Evolutionary conservation across 1,140 invertebrate species (phyloP).

Genomic region (Conus ventricosus): DNA sequence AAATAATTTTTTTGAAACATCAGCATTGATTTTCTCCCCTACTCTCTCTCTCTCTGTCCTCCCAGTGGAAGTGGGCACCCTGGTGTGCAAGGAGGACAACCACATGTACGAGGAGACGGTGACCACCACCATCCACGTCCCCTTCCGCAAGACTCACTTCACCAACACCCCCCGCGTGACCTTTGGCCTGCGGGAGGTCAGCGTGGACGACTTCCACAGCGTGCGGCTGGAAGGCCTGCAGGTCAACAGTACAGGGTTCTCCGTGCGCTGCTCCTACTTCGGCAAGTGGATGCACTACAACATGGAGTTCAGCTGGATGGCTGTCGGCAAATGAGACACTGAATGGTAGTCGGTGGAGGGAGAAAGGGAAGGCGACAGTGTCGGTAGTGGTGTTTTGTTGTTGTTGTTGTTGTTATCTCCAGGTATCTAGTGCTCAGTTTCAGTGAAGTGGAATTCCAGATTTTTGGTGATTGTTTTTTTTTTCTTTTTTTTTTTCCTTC

Average conservation of each 20-base stretch:
- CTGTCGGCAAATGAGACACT: not conserved
- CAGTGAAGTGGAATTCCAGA: not conserved
- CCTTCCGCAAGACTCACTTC: constrained; percentile 19
- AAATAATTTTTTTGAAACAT: too few species aligned
- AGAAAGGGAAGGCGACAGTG: not conserved
- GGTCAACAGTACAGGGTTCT: constrained; percentile 2
- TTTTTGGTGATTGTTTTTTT: not conserved
- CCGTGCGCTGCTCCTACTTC: constrained; percentile 5
- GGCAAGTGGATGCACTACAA: constrained; percentile 21
- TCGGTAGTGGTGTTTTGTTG: not conserved
- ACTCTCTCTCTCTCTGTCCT: not conserved
- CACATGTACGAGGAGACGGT: not conserved
- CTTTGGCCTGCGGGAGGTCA: not conserved
- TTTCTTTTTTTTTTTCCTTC: too few species aligned
- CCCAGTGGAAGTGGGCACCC: constrained; percentile 8
- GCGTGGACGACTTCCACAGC: constrained; percentile 14
- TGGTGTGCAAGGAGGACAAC: constrained; percentile 3
- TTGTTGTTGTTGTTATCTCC: not conserved
- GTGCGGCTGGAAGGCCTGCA: not conserved
- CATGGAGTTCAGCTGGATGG: constrained; percentile 23
- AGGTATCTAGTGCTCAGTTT: not conserved
- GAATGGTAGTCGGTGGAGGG: not conserved
- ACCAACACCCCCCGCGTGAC: not conserved
- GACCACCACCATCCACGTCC: constrained; percentile 1
- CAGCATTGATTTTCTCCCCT: not conserved